Conservation (phyloP, 2,888 invertebrate species). For the Muschampia plurimacula region DNA sequence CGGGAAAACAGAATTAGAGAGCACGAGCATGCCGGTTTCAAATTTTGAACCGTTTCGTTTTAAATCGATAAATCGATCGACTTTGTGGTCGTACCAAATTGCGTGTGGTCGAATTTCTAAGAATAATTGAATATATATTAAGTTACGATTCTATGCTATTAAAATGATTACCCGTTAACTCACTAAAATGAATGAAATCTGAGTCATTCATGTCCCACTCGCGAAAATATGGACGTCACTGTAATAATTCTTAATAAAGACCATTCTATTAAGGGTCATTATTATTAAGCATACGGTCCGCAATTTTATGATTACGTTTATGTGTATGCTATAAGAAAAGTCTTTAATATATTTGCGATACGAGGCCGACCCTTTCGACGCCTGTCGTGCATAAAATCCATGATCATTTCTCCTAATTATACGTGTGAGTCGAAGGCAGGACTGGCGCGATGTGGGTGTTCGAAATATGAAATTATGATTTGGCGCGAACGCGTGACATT, state of each 20-base stretch:
- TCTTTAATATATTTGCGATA: conserved; percentile 77
- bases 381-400: conserved; percentile 79
- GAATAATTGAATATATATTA: conserved; percentile 82
- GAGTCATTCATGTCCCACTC: conserved; percentile 65
- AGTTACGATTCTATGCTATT: conserved; percentile 72
- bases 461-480: conserved; percentile 80
- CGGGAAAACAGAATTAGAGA: conserved; percentile 64
- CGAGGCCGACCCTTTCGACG: conserved; percentile 79
- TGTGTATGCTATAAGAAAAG: conserved; percentile 70
- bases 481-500: conserved; percentile 79
- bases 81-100: conserved; percentile 69
- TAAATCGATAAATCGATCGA: conserved; percentile 83
- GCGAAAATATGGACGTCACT: conserved; percentile 62
- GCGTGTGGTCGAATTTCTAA: conserved; percentile 83
- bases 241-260: conserved; percentile 73
- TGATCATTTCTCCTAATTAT: conserved; percentile 83
- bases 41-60: conserved; percentile 84
- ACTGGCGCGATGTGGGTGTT: conserved; percentile 81
- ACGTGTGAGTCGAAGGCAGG: conserved; percentile 70
- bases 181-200: conserved; percentile 64
- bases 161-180: conserved; percentile 68
- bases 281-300: conserved; percentile 64
- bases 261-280: conserved; percentile 66
- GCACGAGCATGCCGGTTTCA: conserved; percentile 74
- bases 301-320: conserved; percentile 76